Evolutionary conservation across 2,888 invertebrate genomes (phyloP).

Genomic region (Pseudanteris insignis): DNA sequence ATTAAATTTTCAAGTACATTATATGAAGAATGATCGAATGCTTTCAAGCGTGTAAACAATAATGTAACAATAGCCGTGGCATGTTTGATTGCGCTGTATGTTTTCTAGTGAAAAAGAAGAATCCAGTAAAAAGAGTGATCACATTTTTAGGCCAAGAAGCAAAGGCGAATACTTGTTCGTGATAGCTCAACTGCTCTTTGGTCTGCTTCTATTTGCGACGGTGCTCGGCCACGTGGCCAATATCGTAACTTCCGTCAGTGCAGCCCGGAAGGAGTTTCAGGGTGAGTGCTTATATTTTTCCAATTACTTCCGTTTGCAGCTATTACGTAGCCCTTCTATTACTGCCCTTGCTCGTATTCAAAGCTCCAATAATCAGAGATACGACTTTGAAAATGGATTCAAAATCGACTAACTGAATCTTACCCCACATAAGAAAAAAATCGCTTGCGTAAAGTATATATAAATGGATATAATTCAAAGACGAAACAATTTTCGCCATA

Average conservation of each 20-base stretch:
- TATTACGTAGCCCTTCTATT: slow-evolving; percentile 9
- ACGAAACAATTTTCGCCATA: background rate
- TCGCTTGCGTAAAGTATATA: too few species aligned
- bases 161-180: slow-evolving; percentile 96
- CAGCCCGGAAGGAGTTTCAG: slow-evolving; percentile 97
- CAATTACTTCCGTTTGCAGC: slow-evolving; percentile 28
- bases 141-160: slow-evolving; percentile 77
- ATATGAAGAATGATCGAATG: too few species aligned
- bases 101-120: background rate
- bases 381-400: slow-evolving; percentile 8
- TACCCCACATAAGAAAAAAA: too few species aligned
- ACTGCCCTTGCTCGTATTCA: slow-evolving; percentile 5
- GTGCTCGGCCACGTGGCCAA: slow-evolving; percentile 97
- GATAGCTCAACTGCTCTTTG: slow-evolving; percentile 93
- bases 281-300: slow-evolving; percentile 72
- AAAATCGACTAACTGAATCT: too few species aligned
- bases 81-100: too few species aligned
- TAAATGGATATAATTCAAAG: background rate
- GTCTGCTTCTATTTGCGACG: slow-evolving; percentile 93
- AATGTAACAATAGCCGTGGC: too few species aligned
- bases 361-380: slow-evolving; percentile 18
- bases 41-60: too few species aligned
- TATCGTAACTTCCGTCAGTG: slow-evolving; percentile 97
- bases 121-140: too few species aligned
- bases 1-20: too few species aligned